A percentile compares a stretch with the other conserved stretches of the same genome.
These are phyloP conservation scores for Trichonephila inaurata DNA, from an alignment of 1,140 invertebrate genomes.

Conservation along the genomic window DNA sequence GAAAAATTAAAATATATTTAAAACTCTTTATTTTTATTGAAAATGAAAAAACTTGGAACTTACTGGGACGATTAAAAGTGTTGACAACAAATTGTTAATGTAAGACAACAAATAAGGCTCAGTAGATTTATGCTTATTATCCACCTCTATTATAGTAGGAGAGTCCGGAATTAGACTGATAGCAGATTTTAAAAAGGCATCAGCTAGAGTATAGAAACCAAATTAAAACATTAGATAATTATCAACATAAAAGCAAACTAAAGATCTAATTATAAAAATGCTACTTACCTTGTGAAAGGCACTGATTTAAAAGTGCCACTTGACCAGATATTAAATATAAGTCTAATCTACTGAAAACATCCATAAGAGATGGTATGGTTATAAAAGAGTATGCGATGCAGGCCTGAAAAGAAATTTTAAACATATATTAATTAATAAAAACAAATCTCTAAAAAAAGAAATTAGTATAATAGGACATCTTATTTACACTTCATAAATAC, in stretches of 20 bases:
- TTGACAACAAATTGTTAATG: slow-evolving; percentile 88
- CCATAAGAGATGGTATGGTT: slow-evolving; percentile 94
- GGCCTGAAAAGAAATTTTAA: slow-evolving; percentile 82
- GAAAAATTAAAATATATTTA: neutral
- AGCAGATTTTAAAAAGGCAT: slow-evolving; percentile 95
- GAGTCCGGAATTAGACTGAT: slow-evolving; percentile 90
- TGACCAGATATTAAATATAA: slow-evolving; percentile 94
- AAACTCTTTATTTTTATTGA: neutral
- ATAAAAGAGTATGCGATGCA: slow-evolving; percentile 97
- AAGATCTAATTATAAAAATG: neutral
- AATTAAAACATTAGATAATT: slow-evolving; percentile 12
- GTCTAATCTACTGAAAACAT: slow-evolving; percentile 87
- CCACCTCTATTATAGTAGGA: slow-evolving; percentile 87
- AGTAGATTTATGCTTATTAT: slow-evolving; percentile 87
- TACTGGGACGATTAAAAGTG: slow-evolving; percentile 91
- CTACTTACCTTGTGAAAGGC: slow-evolving; percentile 91
- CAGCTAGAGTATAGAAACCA: slow-evolving; percentile 84
- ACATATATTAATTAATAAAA: neutral
- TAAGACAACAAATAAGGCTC: slow-evolving; percentile 88
- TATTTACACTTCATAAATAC: no score
- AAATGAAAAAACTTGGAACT: slow-evolving; percentile 79
- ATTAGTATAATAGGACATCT: no score
- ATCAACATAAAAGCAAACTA: neutral
- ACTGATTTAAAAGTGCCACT: slow-evolving; percentile 93
- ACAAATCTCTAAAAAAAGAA: neutral